Conservation (phyloP, 2,888 invertebrate genomes). For the Rhamnusium bicolor region DNA sequence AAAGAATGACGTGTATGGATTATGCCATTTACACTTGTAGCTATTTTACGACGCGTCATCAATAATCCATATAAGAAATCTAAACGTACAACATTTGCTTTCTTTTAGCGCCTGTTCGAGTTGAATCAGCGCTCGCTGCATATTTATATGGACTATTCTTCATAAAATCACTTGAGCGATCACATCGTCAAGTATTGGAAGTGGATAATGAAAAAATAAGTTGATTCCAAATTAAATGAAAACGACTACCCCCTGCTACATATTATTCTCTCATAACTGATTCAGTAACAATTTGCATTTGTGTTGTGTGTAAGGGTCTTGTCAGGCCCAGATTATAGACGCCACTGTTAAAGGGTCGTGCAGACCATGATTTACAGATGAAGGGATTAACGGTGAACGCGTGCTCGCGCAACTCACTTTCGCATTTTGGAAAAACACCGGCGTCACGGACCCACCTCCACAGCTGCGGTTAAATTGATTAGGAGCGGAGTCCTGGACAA, state of each 20-base stretch:
- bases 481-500: slow-evolving; percentile 24
- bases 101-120: no score
- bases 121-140: no score
- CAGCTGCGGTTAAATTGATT: slow-evolving; percentile 45
- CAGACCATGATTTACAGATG: slow-evolving; percentile 21
- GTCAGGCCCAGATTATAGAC: slow-evolving; percentile 22
- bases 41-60: no score
- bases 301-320: slow-evolving; percentile 1
- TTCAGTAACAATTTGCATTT: slow-evolving; percentile 27
- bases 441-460: slow-evolving; percentile 19
- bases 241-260: not conserved
- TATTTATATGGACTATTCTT: no score
- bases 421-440: slow-evolving; percentile 29
- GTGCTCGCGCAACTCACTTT: slow-evolving; percentile 24
- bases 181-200: no score
- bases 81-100: no score
- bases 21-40: no score
- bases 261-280: slow-evolving; percentile 3
- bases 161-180: no score
- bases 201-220: no score
- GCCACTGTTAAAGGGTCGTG: slow-evolving; percentile 20
- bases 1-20: no score
- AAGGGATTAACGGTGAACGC: slow-evolving; percentile 28
- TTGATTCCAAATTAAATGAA: not conserved
- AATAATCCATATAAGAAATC: no score